A percentile compares a stretch with the other conserved stretches of the same genome.
Evolutionary conservation across 1,140 invertebrate genomes (phyloP).

Genomic region (Diploscapter pachys): DNA sequence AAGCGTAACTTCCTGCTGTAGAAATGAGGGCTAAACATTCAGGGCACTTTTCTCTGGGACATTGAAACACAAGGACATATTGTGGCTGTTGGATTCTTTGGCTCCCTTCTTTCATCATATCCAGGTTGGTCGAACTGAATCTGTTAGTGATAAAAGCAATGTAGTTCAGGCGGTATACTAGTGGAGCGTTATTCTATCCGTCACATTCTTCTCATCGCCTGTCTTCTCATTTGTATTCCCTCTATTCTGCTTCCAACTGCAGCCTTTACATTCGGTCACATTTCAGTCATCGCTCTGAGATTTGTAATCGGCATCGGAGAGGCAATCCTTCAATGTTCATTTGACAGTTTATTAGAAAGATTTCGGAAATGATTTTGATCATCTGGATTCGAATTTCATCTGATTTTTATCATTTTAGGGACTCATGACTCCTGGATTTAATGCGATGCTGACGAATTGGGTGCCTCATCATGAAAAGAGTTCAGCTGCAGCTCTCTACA

Average conservation of each 20-base stretch:
- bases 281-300: slow-evolving; percentile 6
- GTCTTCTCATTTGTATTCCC: slow-evolving; percentile 9
- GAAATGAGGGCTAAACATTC: not conserved
- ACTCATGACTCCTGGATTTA: slow-evolving; percentile 17
- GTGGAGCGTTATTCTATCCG: slow-evolving; percentile 19
- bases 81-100: slow-evolving; percentile 16
- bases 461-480: slow-evolving; percentile 29
- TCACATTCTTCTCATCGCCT: slow-evolving; percentile 8
- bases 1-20: too few relatives aligned
- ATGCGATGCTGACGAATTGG: slow-evolving; percentile 24
- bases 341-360: too few relatives aligned
- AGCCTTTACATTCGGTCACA: slow-evolving; percentile 2
- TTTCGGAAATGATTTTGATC: too few relatives aligned
- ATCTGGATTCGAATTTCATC: not conserved
- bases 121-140: not conserved
- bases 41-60: slow-evolving; percentile 22
- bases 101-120: slow-evolving; percentile 11
- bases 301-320: slow-evolving; percentile 24
- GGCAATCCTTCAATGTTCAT: not conserved
- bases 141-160: not conserved
- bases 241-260: slow-evolving; percentile 12
- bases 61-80: slow-evolving; percentile 8
- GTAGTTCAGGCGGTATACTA: slow-evolving; percentile 9
- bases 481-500: slow-evolving; percentile 20
- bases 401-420: not conserved